Percentiles rank a stretch among this genome's conserved stretches.
These are phyloP conservation scores for Megaceryle alcyon DNA, from an alignment of 2,797 vertebrate species.

Conservation along the genomic window DNA sequence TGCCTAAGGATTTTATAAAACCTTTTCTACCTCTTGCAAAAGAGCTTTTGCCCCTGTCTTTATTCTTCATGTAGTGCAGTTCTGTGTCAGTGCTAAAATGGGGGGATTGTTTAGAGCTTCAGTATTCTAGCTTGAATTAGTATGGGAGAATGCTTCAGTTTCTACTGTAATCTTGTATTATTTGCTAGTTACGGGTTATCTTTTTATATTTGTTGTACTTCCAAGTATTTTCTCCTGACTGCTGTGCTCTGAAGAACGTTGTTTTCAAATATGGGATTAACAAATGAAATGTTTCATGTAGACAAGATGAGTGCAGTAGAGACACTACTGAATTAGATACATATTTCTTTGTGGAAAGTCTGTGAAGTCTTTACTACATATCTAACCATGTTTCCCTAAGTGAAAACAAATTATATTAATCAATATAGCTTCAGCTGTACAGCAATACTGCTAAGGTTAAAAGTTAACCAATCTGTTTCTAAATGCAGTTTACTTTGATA, in stretches of 20 bases:
- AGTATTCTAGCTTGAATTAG: background rate
- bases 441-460: background rate
- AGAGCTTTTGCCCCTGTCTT: background rate
- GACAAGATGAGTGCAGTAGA: background rate
- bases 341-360: background rate
- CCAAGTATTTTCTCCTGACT: background rate
- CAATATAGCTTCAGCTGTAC: background rate
- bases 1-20: conserved; percentile 61
- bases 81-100: conserved; percentile 5
- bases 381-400: background rate
- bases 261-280: background rate
- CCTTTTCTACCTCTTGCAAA: conserved; percentile 64
- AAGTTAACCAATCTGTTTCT: background rate
- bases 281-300: background rate
- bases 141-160: background rate
- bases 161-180: background rate
- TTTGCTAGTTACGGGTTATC: background rate
- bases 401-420: background rate
- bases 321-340: background rate
- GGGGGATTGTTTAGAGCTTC: background rate
- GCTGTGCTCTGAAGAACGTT: background rate
- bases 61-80: background rate
- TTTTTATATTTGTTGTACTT: background rate
- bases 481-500: background rate
- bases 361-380: background rate